Percentiles rank a stretch among this genome's conserved stretches.
These are phyloP conservation scores for Elephas maximus DNA, from an alignment of 2,113 vertebrate species.

Conservation along the genomic window DNA sequence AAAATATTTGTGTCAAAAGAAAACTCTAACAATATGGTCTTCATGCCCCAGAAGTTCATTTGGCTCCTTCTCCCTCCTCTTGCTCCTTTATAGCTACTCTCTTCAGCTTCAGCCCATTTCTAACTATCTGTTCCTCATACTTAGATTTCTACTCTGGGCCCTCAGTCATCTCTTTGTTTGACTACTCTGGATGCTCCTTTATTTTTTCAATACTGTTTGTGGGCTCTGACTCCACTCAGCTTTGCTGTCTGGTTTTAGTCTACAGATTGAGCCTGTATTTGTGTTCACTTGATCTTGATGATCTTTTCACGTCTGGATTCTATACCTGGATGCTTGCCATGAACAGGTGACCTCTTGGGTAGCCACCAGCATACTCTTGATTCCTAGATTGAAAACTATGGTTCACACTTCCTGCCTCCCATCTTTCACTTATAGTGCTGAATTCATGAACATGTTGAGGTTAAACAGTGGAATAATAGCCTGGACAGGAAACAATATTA, in stretches of 20 bases:
- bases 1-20: neutral
- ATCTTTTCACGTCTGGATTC: neutral
- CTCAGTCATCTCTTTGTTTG: neutral
- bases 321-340: neutral
- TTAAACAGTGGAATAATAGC: neutral
- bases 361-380: neutral
- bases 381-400: neutral
- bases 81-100: neutral
- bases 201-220: neutral
- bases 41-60: neutral
- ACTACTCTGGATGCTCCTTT: neutral
- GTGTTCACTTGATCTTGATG: neutral
- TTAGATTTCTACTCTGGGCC: neutral
- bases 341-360: neutral
- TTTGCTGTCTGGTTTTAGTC: neutral
- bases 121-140: neutral
- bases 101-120: neutral
- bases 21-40: neutral
- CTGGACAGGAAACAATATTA: neutral
- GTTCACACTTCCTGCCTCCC: neutral
- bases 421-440: neutral
- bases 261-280: neutral
- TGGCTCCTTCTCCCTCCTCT: neutral
- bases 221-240: neutral
- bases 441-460: neutral